Percentiles rank a stretch among this genome's conserved stretches.
phyloP scores from a whole-genome alignment of 2,113 vertebrate genomes.

The Cavia porcellus region DNA sequence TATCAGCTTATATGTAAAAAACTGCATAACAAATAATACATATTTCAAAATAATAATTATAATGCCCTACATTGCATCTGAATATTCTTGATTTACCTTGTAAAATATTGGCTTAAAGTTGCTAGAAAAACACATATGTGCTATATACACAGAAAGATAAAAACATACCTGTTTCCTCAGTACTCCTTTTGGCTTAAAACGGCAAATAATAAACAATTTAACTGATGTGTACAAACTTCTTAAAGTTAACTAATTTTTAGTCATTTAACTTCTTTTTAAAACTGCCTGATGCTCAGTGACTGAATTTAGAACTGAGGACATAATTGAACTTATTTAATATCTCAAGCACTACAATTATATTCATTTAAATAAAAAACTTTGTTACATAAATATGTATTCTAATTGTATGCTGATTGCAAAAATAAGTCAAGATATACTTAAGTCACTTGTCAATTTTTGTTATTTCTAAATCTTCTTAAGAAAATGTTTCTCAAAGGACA shows the following conservation, averaged over 20 bases:
- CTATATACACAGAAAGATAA: not conserved
- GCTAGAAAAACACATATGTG: not conserved
- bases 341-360: constrained; percentile 70
- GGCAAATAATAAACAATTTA: constrained; percentile 40
- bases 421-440: constrained; percentile 40
- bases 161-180: not conserved
- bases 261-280: constrained; percentile 62
- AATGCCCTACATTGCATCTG: not conserved
- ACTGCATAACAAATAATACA: not conserved
- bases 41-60: not conserved
- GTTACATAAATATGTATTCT: constrained; percentile 66
- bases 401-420: constrained; percentile 58
- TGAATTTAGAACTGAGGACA: constrained; percentile 55
- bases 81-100: not conserved
- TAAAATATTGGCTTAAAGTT: not conserved
- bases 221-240: not conserved
- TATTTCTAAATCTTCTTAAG: not conserved
- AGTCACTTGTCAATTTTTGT: constrained; percentile 18
- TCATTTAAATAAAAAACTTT: constrained; percentile 59
- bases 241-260: constrained; percentile 45
- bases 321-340: constrained; percentile 60
- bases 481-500: not conserved
- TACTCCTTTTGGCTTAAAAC: not conserved
- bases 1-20: not conserved
- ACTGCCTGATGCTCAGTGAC: not conserved